Conservation (phyloP, 2,113 vertebrate genomes). For the Meriones unguiculatus region DNA sequence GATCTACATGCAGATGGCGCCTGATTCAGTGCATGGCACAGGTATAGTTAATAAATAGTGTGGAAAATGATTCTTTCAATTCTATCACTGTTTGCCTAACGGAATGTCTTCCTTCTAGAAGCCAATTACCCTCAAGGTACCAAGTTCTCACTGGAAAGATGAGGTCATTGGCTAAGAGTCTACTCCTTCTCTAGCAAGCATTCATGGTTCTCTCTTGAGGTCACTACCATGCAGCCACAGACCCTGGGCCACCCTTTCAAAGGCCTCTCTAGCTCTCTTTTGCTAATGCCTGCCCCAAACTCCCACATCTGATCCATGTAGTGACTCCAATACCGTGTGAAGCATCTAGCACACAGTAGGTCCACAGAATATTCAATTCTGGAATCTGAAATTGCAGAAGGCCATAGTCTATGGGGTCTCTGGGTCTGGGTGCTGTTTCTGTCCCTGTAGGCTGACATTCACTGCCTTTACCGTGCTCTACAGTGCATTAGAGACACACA, state of each 20-base stretch:
- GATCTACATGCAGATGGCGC: background rate
- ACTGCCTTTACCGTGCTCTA: background rate
- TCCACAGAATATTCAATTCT: background rate
- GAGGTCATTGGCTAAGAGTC: accelerated
- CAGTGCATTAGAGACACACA: background rate
- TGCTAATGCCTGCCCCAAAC: background rate
- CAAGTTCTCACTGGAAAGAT: background rate
- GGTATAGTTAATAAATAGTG: background rate
- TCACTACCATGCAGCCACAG: background rate
- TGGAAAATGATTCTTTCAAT: background rate
- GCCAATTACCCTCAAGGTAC: background rate
- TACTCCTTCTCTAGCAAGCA: background rate
- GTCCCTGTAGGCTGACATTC: no score
- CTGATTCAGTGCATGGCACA: background rate
- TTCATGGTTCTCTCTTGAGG: background rate
- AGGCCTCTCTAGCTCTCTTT: background rate
- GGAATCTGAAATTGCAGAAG: background rate
- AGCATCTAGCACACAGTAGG: background rate
- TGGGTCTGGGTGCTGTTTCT: no score
- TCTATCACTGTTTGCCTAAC: background rate
- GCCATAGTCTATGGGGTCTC: background rate
- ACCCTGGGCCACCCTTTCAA: background rate
- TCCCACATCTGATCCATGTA: background rate
- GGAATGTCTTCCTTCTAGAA: constrained; percentile 42
- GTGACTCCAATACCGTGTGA: background rate